A percentile compares a stretch with the other conserved stretches of the same genome.
These are phyloP conservation scores for Hozukius guyotensis DNA, from an alignment of 2,797 vertebrate genomes.

Conservation along the genomic window DNA sequence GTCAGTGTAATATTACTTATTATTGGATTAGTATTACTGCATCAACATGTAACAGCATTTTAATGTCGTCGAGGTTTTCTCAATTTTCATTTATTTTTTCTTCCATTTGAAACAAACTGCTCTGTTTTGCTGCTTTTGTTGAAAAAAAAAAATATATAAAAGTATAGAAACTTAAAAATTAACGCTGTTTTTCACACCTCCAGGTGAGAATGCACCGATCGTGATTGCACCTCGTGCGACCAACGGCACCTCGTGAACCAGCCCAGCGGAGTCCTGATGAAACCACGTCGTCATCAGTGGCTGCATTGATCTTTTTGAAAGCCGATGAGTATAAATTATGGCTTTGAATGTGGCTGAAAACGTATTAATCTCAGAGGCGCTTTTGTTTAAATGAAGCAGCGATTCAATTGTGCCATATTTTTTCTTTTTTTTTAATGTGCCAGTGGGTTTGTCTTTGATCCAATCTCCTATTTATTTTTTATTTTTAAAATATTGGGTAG, in stretches of 20 bases:
- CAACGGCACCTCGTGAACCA: conserved; percentile 1
- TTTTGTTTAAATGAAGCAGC: conserved; percentile 48
- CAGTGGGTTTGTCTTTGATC: conserved; percentile 24
- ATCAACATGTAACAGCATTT: background rate
- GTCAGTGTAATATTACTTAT: background rate
- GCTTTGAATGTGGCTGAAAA: background rate
- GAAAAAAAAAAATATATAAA: background rate
- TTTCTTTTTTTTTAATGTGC: background rate
- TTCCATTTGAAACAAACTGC: too few relatives aligned
- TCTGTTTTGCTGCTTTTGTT: background rate
- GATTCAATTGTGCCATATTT: conserved; percentile 33
- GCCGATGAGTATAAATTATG: background rate
- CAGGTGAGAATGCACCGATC: conserved; percentile 69
- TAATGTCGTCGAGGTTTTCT: too few relatives aligned
- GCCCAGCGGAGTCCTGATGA: background rate
- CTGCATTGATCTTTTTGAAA: background rate
- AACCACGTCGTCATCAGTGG: background rate
- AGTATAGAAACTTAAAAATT: background rate
- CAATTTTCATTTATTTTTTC: too few relatives aligned
- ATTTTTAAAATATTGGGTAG: conserved; percentile 16
- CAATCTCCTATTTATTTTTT: conserved; percentile 54
- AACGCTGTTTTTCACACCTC: background rate
- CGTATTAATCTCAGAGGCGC: background rate
- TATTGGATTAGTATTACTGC: background rate
- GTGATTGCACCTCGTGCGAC: conserved; percentile 69